Evolutionary conservation across 2,113 vertebrate genomes (phyloP).

Genomic region (Capreolus pygargus): DNA sequence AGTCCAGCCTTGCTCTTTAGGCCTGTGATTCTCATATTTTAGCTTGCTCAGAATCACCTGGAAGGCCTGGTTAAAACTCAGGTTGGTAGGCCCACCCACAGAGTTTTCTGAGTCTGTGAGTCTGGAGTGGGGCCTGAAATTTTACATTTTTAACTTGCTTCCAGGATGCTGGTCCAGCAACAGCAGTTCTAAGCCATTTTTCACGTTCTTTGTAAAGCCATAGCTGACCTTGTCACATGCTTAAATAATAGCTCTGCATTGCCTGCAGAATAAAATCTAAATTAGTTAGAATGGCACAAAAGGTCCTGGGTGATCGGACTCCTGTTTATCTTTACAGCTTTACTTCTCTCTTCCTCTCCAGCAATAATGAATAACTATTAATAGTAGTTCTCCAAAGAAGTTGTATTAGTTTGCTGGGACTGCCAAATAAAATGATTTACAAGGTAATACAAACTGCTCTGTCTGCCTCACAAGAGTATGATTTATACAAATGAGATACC

Average conservation of each 20-base stretch:
- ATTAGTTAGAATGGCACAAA: neutral
- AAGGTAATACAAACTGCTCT: neutral
- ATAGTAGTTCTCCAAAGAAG: neutral
- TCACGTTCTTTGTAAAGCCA: neutral
- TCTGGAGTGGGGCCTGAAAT: neutral
- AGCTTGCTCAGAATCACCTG: neutral
- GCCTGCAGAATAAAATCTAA: neutral
- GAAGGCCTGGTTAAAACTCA: neutral
- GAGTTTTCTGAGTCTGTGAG: neutral
- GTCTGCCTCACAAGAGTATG: neutral
- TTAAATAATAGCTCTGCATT: neutral
- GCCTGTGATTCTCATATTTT: neutral
- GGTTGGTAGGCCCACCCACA: neutral
- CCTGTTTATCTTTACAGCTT: neutral
- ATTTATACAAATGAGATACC: neutral
- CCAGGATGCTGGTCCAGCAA: neutral
- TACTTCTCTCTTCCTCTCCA: neutral
- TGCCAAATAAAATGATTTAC: neutral
- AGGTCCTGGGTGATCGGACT: neutral
- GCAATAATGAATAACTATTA: neutral
- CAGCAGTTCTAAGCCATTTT: neutral
- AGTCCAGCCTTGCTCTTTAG: neutral
- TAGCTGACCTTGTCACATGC: neutral
- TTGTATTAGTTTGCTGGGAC: neutral
- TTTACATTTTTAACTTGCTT: constrained; percentile 18